phyloP scores from a whole-genome alignment of 2,888 invertebrate species.

The Cheilosia vulpina region DNA sequence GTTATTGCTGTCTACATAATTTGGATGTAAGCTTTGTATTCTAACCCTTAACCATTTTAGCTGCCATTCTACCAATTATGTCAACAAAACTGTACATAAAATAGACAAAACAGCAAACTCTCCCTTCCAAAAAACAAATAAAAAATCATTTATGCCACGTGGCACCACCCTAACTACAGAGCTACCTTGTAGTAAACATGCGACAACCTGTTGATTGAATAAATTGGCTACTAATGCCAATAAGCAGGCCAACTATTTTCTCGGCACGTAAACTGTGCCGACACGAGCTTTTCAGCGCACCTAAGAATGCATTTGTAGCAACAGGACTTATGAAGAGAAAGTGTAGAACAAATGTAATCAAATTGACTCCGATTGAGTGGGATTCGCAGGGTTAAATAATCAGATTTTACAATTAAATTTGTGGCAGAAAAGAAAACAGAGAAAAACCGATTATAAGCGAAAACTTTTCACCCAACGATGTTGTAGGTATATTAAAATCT shows the following conservation, averaged over 20 bases:
- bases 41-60: too few relatives aligned
- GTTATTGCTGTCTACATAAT: too few relatives aligned
- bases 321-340: constrained; percentile 3
- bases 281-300: not conserved
- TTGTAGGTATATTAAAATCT: constrained; percentile 4
- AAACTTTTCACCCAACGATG: constrained; percentile 9
- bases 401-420: constrained; percentile 45
- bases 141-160: not conserved
- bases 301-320: not conserved
- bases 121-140: not conserved
- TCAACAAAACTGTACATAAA: too few relatives aligned
- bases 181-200: not conserved
- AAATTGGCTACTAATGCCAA: constrained; percentile 47
- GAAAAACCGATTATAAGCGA: constrained; percentile 44
- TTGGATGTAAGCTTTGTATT: too few relatives aligned
- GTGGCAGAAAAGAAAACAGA: constrained; percentile 30
- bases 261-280: constrained; percentile 1
- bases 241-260: constrained; percentile 14
- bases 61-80: too few relatives aligned
- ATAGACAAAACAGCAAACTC: too few relatives aligned
- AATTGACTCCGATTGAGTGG: constrained; percentile 8
- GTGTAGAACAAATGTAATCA: constrained; percentile 32
- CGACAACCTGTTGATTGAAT: constrained; percentile 64
- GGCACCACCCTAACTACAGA: not conserved
- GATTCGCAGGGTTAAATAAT: constrained; percentile 25